A percentile compares a stretch with the other conserved stretches of the same genome.
phyloP scores from a whole-genome alignment of 2,113 vertebrate species.

The Trichomycterus rosablanca region DNA sequence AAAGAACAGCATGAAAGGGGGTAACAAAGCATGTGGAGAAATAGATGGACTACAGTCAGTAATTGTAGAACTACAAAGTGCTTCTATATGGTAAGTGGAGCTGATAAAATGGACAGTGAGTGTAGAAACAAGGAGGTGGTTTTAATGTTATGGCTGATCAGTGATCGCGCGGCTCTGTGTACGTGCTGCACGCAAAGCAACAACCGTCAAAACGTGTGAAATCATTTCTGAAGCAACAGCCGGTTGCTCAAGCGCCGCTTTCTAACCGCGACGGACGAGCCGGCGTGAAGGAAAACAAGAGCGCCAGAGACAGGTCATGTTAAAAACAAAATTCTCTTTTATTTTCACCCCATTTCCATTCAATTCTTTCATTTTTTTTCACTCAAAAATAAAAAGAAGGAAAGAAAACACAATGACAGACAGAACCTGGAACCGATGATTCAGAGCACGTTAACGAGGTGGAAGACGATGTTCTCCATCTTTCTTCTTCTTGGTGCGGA shows the following conservation, averaged over 20 bases:
- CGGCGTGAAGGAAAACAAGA: neutral
- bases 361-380: conserved; percentile 50
- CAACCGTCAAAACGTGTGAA: neutral
- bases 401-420: conserved; percentile 47
- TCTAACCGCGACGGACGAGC: neutral
- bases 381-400: conserved; percentile 51
- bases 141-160: too few species aligned
- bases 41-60: too few species aligned
- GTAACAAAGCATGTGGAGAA: too few species aligned
- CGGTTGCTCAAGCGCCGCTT: neutral
- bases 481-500: conserved; percentile 38
- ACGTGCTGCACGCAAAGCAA: neutral
- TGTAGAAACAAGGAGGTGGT: too few species aligned
- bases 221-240: conserved; percentile 7
- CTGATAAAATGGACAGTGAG: too few species aligned
- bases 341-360: conserved; percentile 61
- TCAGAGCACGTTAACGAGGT: conserved; percentile 53
- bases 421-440: conserved; percentile 43
- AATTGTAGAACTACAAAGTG: too few species aligned
- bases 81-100: too few species aligned
- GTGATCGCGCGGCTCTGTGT: too few species aligned
- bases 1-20: too few species aligned
- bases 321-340: conserved; percentile 69
- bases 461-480: conserved; percentile 52
- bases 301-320: conserved; percentile 40